Conservation (phyloP, 2,113 vertebrate genomes). For the Scytalopus superciliaris region DNA sequence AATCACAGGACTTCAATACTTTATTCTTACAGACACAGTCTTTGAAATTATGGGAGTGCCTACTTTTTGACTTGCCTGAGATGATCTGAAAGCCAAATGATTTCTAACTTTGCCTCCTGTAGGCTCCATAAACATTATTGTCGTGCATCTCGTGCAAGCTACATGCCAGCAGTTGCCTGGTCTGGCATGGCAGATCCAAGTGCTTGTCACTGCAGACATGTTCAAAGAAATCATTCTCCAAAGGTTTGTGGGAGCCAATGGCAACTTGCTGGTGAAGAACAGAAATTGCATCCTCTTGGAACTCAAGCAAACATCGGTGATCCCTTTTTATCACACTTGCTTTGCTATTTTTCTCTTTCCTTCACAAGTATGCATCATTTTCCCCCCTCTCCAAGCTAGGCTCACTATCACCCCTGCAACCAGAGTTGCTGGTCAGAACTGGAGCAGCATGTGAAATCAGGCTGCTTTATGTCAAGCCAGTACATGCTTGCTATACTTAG, state of each 20-base stretch:
- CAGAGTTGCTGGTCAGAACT: background rate
- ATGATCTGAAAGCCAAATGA: background rate
- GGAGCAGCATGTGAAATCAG: background rate
- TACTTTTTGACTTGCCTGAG: background rate
- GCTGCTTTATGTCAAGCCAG: background rate
- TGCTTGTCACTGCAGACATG: background rate
- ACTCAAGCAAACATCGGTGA: background rate
- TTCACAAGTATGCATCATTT: background rate
- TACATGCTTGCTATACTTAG: background rate
- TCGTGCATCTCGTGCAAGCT: background rate
- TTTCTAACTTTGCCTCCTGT: background rate
- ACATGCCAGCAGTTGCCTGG: fast-evolving
- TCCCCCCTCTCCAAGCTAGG: background rate
- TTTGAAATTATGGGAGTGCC: background rate
- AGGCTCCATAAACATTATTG: background rate
- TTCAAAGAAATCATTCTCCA: conserved; percentile 11
- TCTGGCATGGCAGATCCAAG: background rate
- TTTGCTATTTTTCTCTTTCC: background rate
- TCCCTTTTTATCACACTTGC: background rate
- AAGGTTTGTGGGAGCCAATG: background rate
- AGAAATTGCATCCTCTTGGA: background rate
- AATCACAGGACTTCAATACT: background rate
- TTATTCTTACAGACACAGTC: background rate
- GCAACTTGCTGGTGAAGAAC: background rate
- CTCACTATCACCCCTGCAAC: background rate